Base-by-base conservation (phyloP, 1,140 invertebrate genomes). In the Zaprionus taronus region DNA sequence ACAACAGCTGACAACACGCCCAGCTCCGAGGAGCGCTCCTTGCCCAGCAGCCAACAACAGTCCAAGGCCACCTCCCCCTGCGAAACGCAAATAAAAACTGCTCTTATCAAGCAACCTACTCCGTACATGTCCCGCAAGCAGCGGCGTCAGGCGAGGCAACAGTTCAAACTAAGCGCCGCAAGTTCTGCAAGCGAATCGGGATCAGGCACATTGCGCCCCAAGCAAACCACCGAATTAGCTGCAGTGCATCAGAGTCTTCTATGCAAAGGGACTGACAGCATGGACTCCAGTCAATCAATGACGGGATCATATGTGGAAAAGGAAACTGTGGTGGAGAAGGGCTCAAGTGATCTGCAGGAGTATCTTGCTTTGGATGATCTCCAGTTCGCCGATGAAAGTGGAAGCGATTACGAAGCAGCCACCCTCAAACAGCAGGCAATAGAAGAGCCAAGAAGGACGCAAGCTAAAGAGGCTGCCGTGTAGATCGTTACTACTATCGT, bases 311-410 rank as follows among this genome's bases (percentile, higher is more conserved):
- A 92, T 65, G 77, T 92, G 20, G 94, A 94, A 44, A 94, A 94
- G 76, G 94, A 94, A 70, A 94, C 93, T 1, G 89, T 92, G 49
- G 91, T 93, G 26, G 93, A 94, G 55, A 94, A 87, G 66, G 92
- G 92, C 0, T 90, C 93, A 1, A 83, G 72, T 22, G 82, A 86
- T 75, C 60, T 92, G 44, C 77, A 92, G 34, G 91, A 93, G 20
- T 93, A 89, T 70, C 86, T 93, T 15, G 81, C 83, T 31, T 77
- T 94, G 44, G 93, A 94, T 47, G 94, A 94, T 56, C 94, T 94
- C 14, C 93, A 93, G 69, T 94, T 93, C 77, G 94, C 93, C n/a
- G 94, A 94, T 72, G 94, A 94, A 20, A 92, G 89, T 67, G 91
- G 90, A 64, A 92, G 91, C 31, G 85, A 89, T 26, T 90, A 89